Evolutionary conservation across 2,113 vertebrate genomes (phyloP).

Genomic region (Labeo rohita): DNA sequence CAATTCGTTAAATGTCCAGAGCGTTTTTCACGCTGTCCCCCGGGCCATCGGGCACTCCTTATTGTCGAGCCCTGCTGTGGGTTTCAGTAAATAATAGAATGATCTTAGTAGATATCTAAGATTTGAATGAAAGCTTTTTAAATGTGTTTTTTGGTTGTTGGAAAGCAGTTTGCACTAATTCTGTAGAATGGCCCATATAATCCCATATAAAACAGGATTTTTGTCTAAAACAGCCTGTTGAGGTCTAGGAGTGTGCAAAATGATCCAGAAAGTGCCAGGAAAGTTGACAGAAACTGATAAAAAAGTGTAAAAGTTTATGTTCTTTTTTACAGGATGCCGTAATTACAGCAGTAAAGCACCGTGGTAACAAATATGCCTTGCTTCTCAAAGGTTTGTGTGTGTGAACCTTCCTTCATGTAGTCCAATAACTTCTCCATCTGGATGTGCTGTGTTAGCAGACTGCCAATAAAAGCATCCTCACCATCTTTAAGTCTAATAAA

Average conservation of each 20-base stretch:
- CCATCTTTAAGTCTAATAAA: slow-evolving; percentile 23
- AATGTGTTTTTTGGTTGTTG: too few relatives aligned
- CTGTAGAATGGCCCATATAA: too few relatives aligned
- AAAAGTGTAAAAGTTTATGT: background rate
- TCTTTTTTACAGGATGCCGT: slow-evolving; percentile 3
- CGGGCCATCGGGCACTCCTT: too few relatives aligned
- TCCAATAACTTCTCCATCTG: background rate
- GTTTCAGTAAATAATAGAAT: too few relatives aligned
- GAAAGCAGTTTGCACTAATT: too few relatives aligned
- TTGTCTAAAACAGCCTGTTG: background rate
- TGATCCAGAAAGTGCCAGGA: background rate
- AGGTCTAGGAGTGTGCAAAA: background rate
- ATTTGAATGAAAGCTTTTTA: too few relatives aligned
- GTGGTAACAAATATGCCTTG: background rate
- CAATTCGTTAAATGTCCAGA: too few relatives aligned
- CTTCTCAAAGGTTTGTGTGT: background rate
- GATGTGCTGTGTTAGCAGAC: background rate
- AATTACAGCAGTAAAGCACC: background rate
- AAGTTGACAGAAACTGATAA: background rate
- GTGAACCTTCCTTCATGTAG: background rate
- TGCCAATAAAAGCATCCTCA: slow-evolving; percentile 4
- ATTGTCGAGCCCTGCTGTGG: too few relatives aligned
- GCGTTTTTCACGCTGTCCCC: too few relatives aligned
- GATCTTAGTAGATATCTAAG: too few relatives aligned
- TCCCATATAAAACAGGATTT: background rate